These are phyloP conservation scores for Hyla sarda DNA, from an alignment of 2,113 vertebrate species.

Conservation along the genomic window DNA sequence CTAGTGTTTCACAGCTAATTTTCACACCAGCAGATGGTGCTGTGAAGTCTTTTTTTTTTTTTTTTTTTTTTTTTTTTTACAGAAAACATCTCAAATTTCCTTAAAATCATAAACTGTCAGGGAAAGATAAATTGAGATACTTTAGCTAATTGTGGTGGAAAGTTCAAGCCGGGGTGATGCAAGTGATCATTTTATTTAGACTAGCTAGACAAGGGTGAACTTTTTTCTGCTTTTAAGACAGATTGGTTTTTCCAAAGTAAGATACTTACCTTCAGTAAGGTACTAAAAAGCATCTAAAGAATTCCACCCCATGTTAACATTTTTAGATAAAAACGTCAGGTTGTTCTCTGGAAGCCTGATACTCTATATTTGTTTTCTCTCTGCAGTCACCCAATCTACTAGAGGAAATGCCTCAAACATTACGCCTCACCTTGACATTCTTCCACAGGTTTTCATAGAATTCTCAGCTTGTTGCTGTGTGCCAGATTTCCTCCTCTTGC, in stretches of 20 bases:
- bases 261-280: slow-evolving; percentile 62
- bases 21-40: slow-evolving; percentile 88
- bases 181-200: slow-evolving; percentile 69
- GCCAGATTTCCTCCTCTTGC: slow-evolving; percentile 44
- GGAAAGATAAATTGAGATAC: slow-evolving; percentile 82
- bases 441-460: slow-evolving; percentile 42
- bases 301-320: slow-evolving; percentile 64
- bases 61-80: slow-evolving; percentile 69
- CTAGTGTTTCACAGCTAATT: slow-evolving; percentile 69
- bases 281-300: slow-evolving; percentile 65
- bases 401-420: slow-evolving; percentile 56
- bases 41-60: slow-evolving; percentile 77
- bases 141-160: slow-evolving; percentile 83
- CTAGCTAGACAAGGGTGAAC: slow-evolving; percentile 58
- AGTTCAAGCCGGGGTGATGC: slow-evolving; percentile 78
- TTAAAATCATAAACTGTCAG: slow-evolving; percentile 84
- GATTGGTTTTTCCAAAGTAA: slow-evolving; percentile 67
- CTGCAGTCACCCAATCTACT: slow-evolving; percentile 52
- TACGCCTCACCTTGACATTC: slow-evolving; percentile 56
- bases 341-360: slow-evolving; percentile 61
- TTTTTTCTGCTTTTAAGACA: slow-evolving; percentile 65
- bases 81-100: slow-evolving; percentile 77
- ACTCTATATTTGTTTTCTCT: slow-evolving; percentile 60
- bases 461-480: slow-evolving; percentile 33
- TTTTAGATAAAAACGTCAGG: slow-evolving; percentile 55